Conservation (phyloP, 2,113 vertebrate species). For the Peromyscus californicus region DNA sequence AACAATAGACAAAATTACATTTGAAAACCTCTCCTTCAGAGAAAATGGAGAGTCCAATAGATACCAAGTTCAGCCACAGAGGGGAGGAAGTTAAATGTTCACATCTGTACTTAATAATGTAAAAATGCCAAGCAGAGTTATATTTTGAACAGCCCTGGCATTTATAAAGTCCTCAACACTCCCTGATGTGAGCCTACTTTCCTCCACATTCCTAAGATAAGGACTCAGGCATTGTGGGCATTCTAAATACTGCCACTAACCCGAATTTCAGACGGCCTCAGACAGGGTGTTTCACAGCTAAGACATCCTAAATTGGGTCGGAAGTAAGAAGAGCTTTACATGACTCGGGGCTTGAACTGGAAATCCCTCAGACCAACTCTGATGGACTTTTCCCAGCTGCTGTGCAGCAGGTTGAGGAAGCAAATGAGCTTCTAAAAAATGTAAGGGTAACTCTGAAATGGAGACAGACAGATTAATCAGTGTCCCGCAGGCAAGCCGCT, state of each 20-base stretch:
- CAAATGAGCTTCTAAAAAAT: conserved; percentile 6
- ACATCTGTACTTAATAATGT: background rate
- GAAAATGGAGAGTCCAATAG: background rate
- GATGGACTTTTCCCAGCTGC: background rate
- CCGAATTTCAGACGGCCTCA: background rate
- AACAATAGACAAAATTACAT: background rate
- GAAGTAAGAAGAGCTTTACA: background rate
- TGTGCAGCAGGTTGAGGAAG: background rate
- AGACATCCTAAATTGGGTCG: background rate
- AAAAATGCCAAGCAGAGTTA: background rate
- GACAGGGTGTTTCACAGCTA: background rate
- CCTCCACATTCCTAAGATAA: background rate
- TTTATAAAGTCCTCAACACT: background rate
- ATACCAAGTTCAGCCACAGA: background rate
- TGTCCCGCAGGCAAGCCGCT: background rate
- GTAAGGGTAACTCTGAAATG: background rate
- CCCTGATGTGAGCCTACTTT: background rate
- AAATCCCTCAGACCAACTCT: background rate
- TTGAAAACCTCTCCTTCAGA: background rate
- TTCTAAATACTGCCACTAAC: background rate
- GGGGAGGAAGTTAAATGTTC: background rate
- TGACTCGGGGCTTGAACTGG: background rate
- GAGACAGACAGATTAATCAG: background rate
- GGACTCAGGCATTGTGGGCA: background rate
- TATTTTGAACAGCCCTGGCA: background rate